Conservation (phyloP, 2,113 vertebrate species). For the Ophiodon elongatus region DNA sequence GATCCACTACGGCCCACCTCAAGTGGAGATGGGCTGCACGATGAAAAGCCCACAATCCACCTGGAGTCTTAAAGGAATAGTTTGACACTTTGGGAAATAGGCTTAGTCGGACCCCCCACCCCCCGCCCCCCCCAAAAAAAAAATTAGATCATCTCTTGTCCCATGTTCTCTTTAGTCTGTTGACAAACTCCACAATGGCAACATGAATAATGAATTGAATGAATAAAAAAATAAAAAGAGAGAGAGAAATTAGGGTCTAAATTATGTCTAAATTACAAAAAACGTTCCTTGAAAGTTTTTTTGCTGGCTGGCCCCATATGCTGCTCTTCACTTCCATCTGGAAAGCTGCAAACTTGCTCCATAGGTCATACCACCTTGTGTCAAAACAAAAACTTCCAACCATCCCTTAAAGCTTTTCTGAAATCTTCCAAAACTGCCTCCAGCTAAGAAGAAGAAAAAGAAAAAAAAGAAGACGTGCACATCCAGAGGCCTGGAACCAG, state of each 20-base stretch:
- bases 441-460: constrained; percentile 4
- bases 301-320: neutral
- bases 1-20: constrained; percentile 50
- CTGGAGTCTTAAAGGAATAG: no score
- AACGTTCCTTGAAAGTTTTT: neutral
- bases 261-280: no score
- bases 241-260: no score
- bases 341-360: neutral
- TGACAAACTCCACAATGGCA: no score
- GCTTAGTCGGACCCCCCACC: no score
- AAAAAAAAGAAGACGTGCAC: neutral
- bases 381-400: neutral
- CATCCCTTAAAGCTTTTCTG: neutral
- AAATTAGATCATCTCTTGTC: neutral
- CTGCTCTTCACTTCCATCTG: neutral
- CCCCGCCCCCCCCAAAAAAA: no score
- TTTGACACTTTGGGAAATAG: neutral
- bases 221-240: no score
- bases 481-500: neutral
- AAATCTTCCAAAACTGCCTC: neutral
- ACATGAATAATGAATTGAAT: neutral
- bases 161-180: neutral
- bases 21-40: constrained; percentile 54
- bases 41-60: constrained; percentile 42
- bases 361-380: neutral